Evolutionary conservation across 2,797 vertebrate genomes (phyloP), one percentile per base, ranked within the genome.

Genomic region (Oryzias sinensis): DNA sequence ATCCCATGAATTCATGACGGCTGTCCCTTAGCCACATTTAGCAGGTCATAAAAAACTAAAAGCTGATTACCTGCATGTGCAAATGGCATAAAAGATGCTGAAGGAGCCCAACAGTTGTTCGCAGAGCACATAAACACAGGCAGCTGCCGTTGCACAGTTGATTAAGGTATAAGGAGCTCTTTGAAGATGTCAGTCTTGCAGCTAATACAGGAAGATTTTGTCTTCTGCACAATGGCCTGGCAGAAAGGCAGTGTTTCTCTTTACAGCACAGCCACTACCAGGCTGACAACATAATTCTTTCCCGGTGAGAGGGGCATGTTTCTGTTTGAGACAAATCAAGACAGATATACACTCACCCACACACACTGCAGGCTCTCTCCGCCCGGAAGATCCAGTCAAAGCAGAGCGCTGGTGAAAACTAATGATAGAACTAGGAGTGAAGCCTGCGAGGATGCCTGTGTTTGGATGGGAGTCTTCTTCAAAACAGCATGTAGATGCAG

Each of bases 161-260:
- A 47, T 58, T 55, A n/a, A n/a, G n/a, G n/a, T n/a, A n/a, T n/a
- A n/a, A 64, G 40, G 56, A 37, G 41, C 55, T 53, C 56, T 56
- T 43, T 74, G 59, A 77, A 76, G 64, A 73, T 57, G 54, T 74
- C 75, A 56, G n/a, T 69, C 60, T 65, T 54, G 33, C 44, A 58
- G 47, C 73, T 77, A 80, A 81, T 57, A 56, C 62, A 50, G 73
- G 40, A 43, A 7, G 9, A 59, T 58, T 59, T 69, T 50, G 56
- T 53, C 56, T 74, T 51, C 65, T 64, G 27, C 56, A 58, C 45
- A 33, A 50, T 52, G 52, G 51, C 33, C 62, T 8, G 25, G 40
- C 17, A 24, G 53, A 59, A 52, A 57, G 50, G 44, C 52, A 16
- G n/a, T 1, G 40, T 66, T 67, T 60, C 65, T 74, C 54, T 74